Conservation (phyloP, 2,113 vertebrate species). For the Rhynchomys soricoides region DNA sequence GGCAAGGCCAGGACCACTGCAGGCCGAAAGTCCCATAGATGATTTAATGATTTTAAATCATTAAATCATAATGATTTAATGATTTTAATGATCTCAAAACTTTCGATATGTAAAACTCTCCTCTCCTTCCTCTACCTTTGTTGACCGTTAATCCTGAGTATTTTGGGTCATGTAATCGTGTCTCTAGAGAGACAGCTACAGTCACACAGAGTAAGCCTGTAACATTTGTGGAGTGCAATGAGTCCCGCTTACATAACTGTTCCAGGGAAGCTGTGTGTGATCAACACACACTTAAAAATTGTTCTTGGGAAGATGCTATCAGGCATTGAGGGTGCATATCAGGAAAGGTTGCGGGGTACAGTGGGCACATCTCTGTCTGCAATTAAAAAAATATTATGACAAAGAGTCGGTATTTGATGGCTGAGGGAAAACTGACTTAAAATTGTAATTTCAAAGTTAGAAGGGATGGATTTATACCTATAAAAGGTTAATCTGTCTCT, state of each 20-base stretch:
- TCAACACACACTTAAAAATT: background rate
- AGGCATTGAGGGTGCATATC: background rate
- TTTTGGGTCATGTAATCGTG: too few relatives aligned
- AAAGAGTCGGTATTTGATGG: background rate
- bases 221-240: too few relatives aligned
- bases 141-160: background rate
- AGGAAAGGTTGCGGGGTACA: background rate
- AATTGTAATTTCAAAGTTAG: background rate
- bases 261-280: background rate
- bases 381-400: background rate
- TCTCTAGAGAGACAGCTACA: too few relatives aligned
- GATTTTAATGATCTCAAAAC: background rate
- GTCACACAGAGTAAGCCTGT: too few relatives aligned
- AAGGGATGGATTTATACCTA: background rate
- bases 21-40: background rate
- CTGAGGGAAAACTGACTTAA: background rate
- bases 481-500: background rate
- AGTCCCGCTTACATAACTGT: background rate
- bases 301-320: background rate
- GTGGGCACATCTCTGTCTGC: background rate
- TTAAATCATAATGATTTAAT: too few relatives aligned
- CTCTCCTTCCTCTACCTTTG: background rate
- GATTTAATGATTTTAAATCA: background rate
- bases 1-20: background rate
- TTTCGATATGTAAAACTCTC: background rate